Percentiles rank a stretch among this genome's conserved stretches.
These are phyloP conservation scores for Scylla paramamosain DNA, from an alignment of 1,140 invertebrate species.

Conservation along the genomic window DNA sequence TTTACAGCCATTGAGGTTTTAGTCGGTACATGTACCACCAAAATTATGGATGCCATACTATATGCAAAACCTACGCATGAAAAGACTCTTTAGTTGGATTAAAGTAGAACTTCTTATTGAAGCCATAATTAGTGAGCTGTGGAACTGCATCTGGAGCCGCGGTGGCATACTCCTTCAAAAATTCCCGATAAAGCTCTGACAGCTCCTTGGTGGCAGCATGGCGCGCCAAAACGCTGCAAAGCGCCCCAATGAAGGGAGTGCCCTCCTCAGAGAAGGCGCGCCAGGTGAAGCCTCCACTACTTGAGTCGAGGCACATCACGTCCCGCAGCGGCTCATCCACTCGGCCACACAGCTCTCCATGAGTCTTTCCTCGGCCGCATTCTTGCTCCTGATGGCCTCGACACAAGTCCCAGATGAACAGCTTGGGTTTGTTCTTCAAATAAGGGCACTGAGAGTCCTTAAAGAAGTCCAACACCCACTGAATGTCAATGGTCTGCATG, in stretches of 20 bases:
- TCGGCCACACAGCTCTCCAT: neutral
- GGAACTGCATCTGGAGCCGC: neutral
- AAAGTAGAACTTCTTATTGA: slow-evolving; percentile 57
- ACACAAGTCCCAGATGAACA: slow-evolving; percentile 60
- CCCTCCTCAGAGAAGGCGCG: slow-evolving; percentile 23
- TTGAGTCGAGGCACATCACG: slow-evolving; percentile 51
- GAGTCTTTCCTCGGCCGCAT: neutral
- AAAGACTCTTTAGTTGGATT: neutral
- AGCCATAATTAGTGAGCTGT: slow-evolving; percentile 50
- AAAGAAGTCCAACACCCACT: slow-evolving; percentile 54
- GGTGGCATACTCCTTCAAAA: slow-evolving; percentile 44
- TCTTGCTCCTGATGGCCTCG: slow-evolving; percentile 30
- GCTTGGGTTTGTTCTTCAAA: slow-evolving; percentile 61
- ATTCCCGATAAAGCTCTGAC: slow-evolving; percentile 39
- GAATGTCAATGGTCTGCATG: slow-evolving; percentile 24
- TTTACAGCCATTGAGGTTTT: no score
- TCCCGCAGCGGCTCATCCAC: slow-evolving; percentile 60
- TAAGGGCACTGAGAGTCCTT: slow-evolving; percentile 64
- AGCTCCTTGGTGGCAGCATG: slow-evolving; percentile 49
- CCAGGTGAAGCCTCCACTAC: slow-evolving; percentile 30
- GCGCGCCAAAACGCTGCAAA: slow-evolving; percentile 47
- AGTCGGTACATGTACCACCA: neutral
- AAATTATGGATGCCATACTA: neutral
- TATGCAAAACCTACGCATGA: neutral
- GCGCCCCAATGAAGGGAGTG: slow-evolving; percentile 25